Conservation (phyloP, 1,140 invertebrate species). For the Drosophila paulistorum region DNA sequence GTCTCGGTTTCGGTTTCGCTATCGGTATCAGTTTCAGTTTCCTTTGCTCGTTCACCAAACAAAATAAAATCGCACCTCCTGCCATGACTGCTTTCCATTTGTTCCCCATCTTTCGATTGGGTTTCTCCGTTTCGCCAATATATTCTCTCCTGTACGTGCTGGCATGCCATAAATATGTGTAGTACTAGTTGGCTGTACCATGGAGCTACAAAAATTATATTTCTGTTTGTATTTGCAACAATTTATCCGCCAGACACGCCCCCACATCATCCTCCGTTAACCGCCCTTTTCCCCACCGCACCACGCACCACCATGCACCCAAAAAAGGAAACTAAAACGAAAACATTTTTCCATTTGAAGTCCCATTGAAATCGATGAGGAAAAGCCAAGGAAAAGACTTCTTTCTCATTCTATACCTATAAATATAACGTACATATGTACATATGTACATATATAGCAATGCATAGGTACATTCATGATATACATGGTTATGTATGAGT, state of each 20-base stretch:
- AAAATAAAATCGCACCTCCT: conserved; percentile 62
- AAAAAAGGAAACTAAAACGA: conserved; percentile 38
- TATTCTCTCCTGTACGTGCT: conserved; percentile 74
- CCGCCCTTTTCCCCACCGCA: conserved; percentile 14
- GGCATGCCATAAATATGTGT: conserved; percentile 81
- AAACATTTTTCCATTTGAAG: conserved; percentile 34
- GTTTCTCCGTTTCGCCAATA: conserved; percentile 54
- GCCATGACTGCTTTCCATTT: not conserved
- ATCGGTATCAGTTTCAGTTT: conserved; percentile 52
- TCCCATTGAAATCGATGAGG: conserved; percentile 6
- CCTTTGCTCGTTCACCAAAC: conserved; percentile 53
- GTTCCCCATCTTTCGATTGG: conserved; percentile 51
- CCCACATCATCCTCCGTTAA: conserved; percentile 14
- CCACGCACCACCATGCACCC: too few relatives aligned
- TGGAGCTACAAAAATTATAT: conserved; percentile 77
- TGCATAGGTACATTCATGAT: not conserved
- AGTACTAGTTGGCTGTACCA: conserved; percentile 40
- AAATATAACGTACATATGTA: not conserved
- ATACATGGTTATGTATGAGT: conserved; percentile 5
- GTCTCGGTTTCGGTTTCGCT: conserved; percentile 30
- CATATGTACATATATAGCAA: not conserved
- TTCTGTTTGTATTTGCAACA: conserved; percentile 80
- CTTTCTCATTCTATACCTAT: not conserved
- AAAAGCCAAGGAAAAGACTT: conserved; percentile 4
- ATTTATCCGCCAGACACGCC: conserved; percentile 62